Base-by-base conservation (phyloP, 2,113 vertebrate species). In the cat (Felis catus) region DNA sequence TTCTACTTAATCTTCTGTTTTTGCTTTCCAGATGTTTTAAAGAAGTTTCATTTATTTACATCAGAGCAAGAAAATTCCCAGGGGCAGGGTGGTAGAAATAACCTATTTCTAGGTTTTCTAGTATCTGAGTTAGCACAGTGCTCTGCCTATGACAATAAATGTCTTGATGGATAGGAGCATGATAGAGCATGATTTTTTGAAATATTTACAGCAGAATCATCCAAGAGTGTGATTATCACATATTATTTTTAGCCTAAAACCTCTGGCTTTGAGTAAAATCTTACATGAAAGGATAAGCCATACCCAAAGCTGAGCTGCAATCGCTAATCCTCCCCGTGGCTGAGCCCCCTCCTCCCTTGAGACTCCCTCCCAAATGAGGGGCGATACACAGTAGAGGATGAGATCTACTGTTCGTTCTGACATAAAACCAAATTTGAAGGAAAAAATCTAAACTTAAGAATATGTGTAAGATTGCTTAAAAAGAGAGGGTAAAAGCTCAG, bases 381-480 rank as follows among this genome's bases (percentile, higher is more conserved):
- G n/a, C 51, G 31, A 8, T 1, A 11, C 25, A 41, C 0, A 27
- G 87, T 3, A 15, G 13, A 92, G 7, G 45, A 3, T 80, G 25
- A 55, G 45, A 85, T 15, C 48, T 13, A 61, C 1, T 70, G 14
- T 79, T 89, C 25, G 21, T 79, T 89, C 29, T 51, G 29, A 48
- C 41, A 51, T 65, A 61, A 78, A 94, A 53, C 8, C 36, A 61
- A 68, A 39, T 61, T 19, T 81, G 27, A 68, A 74, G 19, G 61
- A 91, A 91, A 68, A n/a, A 73, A 11, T 83, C 31, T 85, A 23
- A 85, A 58, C 51, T 80, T 91, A 73, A 71, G 78, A 55, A 89
- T 16, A 36, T 19, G 33, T 4, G 2, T 65, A 63, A n/a, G 55
- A 11, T n/a, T 66, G 63, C 31, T 68, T 36, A 41, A 88, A 58